Evolutionary conservation across 2,888 invertebrate species (phyloP).

Genomic region (Carcina quercana): DNA sequence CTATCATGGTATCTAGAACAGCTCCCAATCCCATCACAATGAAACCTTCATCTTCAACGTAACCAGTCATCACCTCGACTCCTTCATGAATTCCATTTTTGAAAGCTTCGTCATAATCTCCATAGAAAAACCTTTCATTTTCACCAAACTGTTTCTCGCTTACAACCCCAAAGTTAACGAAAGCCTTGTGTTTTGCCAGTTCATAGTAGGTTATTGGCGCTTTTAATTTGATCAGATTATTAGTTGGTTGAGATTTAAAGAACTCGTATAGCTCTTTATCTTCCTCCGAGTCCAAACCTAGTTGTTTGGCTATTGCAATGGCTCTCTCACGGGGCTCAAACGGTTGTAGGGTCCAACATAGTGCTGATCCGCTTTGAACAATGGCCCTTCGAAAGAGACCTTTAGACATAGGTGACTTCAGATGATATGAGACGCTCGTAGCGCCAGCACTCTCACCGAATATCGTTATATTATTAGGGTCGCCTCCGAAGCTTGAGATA

Average conservation of each 20-base stretch:
- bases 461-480: slow-evolving; percentile 52
- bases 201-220: not conserved
- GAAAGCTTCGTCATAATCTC: slow-evolving; percentile 37
- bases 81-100: slow-evolving; percentile 56
- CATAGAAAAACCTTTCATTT: slow-evolving; percentile 38
- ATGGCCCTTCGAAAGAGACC: slow-evolving; percentile 69
- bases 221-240: slow-evolving; percentile 24
- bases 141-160: slow-evolving; percentile 37
- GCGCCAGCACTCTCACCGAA: slow-evolving; percentile 62
- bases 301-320: slow-evolving; percentile 28
- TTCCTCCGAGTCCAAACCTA: slow-evolving; percentile 40
- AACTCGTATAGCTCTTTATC: slow-evolving; percentile 38
- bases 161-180: not conserved
- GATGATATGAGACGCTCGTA: slow-evolving; percentile 38
- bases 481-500: slow-evolving; percentile 51
- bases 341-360: slow-evolving; percentile 64
- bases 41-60: slow-evolving; percentile 80
- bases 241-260: slow-evolving; percentile 32
- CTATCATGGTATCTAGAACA: slow-evolving; percentile 19
- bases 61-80: slow-evolving; percentile 80
- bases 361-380: slow-evolving; percentile 79
- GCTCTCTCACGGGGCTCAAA: slow-evolving; percentile 64
- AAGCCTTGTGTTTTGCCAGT: not conserved
- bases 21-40: slow-evolving; percentile 14
- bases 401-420: slow-evolving; percentile 57